Conservation (phyloP, 2,113 vertebrate species). For the Syngnathus typhle region DNA sequence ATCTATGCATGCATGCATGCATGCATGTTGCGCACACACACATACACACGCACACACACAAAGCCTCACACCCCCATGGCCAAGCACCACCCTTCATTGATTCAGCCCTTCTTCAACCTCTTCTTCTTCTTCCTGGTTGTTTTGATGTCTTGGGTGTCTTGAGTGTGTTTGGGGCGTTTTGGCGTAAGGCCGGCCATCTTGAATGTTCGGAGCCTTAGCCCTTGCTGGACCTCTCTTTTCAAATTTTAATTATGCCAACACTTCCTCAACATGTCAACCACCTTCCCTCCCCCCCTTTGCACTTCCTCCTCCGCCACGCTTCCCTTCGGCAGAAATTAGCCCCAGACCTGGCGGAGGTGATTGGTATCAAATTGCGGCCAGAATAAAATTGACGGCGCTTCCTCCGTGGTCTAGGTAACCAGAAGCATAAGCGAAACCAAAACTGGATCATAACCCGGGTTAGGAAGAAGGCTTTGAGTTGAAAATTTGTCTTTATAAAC, state of each 20-base stretch:
- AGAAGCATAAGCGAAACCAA: not conserved
- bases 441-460: not conserved
- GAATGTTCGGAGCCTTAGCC: not conserved
- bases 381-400: slow-evolving; percentile 80
- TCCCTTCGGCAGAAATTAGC: slow-evolving; percentile 62
- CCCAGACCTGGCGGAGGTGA: slow-evolving; percentile 78
- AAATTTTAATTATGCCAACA: slow-evolving; percentile 32
- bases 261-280: slow-evolving; percentile 58
- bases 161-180: slow-evolving; percentile 46
- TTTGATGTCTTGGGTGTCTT: slow-evolving; percentile 76
- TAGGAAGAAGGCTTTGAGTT: too few species aligned
- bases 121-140: slow-evolving; percentile 81
- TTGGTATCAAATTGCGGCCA: slow-evolving; percentile 79
- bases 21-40: slow-evolving; percentile 50
- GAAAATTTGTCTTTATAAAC: too few species aligned
- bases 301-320: slow-evolving; percentile 1
- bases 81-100: slow-evolving; percentile 50
- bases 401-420: slow-evolving; percentile 59
- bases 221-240: not conserved
- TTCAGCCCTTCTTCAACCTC: slow-evolving; percentile 21
- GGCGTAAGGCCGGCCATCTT: slow-evolving; percentile 50
- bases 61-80: slow-evolving; percentile 22
- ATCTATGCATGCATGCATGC: slow-evolving; percentile 65
- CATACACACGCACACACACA: slow-evolving; percentile 21
- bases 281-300: slow-evolving; percentile 40